Conservation (phyloP, 2,888 invertebrate species). For the Habrosyne pyritoides region DNA sequence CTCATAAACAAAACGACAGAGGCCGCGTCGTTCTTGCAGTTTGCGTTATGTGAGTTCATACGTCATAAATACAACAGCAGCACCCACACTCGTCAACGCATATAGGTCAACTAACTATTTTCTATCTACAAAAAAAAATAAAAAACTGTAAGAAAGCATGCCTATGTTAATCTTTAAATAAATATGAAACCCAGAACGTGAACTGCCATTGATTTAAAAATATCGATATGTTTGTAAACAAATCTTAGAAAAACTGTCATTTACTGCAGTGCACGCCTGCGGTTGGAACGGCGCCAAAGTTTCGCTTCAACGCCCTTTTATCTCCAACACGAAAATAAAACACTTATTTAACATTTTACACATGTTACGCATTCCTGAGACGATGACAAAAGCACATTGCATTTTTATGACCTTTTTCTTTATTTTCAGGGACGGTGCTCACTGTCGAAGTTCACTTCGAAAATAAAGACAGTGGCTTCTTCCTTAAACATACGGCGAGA, state of each 20-base stretch:
- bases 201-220: slow-evolving; percentile 32
- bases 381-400: slow-evolving; percentile 40
- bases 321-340: slow-evolving; percentile 64
- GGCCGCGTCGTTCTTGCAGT: slow-evolving; percentile 30
- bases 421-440: slow-evolving; percentile 86
- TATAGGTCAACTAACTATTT: not conserved
- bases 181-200: not conserved
- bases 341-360: slow-evolving; percentile 64
- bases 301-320: slow-evolving; percentile 66
- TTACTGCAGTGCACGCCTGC: slow-evolving; percentile 56
- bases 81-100: slow-evolving; percentile 33
- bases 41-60: slow-evolving; percentile 45
- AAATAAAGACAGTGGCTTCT: slow-evolving; percentile 95
- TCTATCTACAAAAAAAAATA: too few relatives aligned
- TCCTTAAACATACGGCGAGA: slow-evolving; percentile 91
- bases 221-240: slow-evolving; percentile 65
- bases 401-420: slow-evolving; percentile 45
- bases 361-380: slow-evolving; percentile 48
- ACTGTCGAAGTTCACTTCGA: slow-evolving; percentile 96
- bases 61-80: slow-evolving; percentile 45
- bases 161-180: not conserved
- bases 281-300: slow-evolving; percentile 68
- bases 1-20: slow-evolving; percentile 53
- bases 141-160: not conserved
- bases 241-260: slow-evolving; percentile 46